Percentiles rank a stretch among this genome's conserved stretches.
Conservation (phyloP, 2,113 vertebrate species). For the Brienomyrus brachyistius region DNA sequence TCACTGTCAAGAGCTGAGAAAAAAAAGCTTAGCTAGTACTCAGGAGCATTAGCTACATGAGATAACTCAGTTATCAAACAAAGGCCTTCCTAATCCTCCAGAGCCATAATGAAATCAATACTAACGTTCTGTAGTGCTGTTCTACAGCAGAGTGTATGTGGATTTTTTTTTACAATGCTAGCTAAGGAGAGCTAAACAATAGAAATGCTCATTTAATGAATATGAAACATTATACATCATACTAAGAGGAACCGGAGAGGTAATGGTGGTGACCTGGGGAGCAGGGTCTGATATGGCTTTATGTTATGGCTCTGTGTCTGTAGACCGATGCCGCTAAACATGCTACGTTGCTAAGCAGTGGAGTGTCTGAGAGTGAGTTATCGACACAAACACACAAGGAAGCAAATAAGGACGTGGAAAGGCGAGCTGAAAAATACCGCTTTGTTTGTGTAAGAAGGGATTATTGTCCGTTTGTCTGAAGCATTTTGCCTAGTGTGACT, state of each 20-base stretch:
- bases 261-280: neutral
- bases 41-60: neutral
- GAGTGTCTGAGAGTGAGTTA: neutral
- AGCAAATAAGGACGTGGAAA: neutral
- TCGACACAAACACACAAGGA: neutral
- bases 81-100: neutral
- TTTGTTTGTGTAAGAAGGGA: neutral
- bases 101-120: neutral
- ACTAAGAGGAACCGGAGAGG: neutral
- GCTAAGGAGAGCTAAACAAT: too few species aligned
- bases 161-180: too few species aligned
- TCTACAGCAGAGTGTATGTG: neutral
- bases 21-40: neutral
- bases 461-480: neutral
- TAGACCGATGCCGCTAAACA: neutral
- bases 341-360: neutral
- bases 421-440: neutral
- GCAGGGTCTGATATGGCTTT: neutral
- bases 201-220: too few species aligned
- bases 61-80: neutral
- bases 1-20: neutral
- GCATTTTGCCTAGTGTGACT: neutral
- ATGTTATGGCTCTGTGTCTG: neutral
- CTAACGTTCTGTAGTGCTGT: neutral
- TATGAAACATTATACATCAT: neutral